These are phyloP conservation scores for Sinocyclocheilus maitianheensis DNA, from an alignment of 2,113 vertebrate species.

Conservation along the genomic window DNA sequence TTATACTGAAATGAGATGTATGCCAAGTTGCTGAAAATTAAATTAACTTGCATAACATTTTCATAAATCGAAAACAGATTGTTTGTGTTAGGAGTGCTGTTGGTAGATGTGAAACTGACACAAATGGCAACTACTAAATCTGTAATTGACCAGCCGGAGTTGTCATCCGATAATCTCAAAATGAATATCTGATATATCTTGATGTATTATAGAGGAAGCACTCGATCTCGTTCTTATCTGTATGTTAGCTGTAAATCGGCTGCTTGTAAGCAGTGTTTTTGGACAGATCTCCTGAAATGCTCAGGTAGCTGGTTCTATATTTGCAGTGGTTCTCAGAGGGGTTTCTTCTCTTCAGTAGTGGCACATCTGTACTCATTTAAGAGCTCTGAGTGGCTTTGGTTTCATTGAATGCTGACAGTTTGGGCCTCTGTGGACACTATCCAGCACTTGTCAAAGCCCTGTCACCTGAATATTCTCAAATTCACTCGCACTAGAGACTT, in stretches of 20 bases:
- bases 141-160: not conserved
- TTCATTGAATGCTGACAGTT: not conserved
- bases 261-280: too few relatives aligned
- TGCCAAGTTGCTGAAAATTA: not conserved
- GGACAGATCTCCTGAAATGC: not conserved
- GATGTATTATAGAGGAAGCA: not conserved
- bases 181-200: not conserved
- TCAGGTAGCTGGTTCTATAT: not conserved
- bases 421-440: not conserved
- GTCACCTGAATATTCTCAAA: not conserved
- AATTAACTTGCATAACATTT: not conserved
- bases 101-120: not conserved
- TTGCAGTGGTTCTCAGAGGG: not conserved
- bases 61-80: not conserved
- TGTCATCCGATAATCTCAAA: not conserved
- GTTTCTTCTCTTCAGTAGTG: constrained; percentile 15
- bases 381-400: not conserved
- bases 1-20: not conserved
- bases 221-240: not conserved
- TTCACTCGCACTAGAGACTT: not conserved
- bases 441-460: not conserved
- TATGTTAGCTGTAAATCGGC: not conserved
- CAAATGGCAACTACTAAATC: not conserved
- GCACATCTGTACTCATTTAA: constrained; percentile 17
- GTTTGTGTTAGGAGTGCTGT: not conserved